Evolutionary conservation across 37 sponge, comb jelly and placozoan genomes (phyloP), one percentile per base, ranked within the genome.

Genomic region (Eunapius fragilis): DNA sequence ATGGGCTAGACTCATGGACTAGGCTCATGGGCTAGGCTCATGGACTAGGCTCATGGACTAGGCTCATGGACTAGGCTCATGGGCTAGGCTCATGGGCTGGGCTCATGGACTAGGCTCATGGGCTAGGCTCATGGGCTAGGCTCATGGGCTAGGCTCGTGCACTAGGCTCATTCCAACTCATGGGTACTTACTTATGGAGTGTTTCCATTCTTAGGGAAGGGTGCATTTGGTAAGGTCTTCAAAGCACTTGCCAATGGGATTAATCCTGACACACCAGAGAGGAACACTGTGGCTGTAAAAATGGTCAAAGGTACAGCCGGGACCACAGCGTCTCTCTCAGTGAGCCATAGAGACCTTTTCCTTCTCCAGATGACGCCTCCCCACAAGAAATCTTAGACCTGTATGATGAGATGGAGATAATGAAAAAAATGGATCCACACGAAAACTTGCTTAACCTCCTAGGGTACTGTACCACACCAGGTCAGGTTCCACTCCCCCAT

Each of bases 191-290:
- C 4, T 45, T 4, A 45, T 4, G 9, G 4, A 11, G 47, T 45
- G 9, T 45, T 45, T 11, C 47, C n/a, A 45, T 9, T 11, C 47
- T 11, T 11, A 92, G 93, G 84, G 0, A 77, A 89, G 24, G 93
- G 93, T 2, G 86, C 84, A 25, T 93, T 93, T 87, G 93, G 93
- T 3, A 32, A 38, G n/a, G 93, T 93, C 37, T 50, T 89, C 3
- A 80, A 86, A 50, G 93, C 90, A 11, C 80, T 34, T 33, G 93
- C 93, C 23, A 71, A 82, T 0, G 87, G 87, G 14, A 89, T 89
- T 30, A 83, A 86, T n/a, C 49, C 81, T 5, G 76, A 49, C 28
- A 31, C 73, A 45, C 88, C 92, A 31, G 78, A 87, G 10, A 72
- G 72, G 26, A 87, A 87, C 33, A 33, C 87, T 23, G 93, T 93